Percentiles rank a stretch among this genome's conserved stretches.
These are phyloP conservation scores for Omphaloscelis lunosa DNA, from an alignment of 2,888 invertebrate genomes.

Conservation along the genomic window DNA sequence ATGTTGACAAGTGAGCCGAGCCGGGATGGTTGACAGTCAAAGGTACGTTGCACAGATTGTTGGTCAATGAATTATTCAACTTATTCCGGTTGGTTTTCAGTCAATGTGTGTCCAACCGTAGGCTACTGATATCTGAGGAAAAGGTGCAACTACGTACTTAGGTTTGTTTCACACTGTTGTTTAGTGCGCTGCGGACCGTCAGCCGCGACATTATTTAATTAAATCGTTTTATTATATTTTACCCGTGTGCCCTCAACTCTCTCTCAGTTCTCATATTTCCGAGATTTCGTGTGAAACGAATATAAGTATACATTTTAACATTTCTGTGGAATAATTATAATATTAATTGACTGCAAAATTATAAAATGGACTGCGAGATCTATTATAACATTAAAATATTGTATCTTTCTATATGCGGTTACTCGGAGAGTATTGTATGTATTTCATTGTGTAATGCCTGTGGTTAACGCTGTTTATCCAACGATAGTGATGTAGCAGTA, in stretches of 20 bases:
- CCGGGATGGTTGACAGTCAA: not conserved
- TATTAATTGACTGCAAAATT: constrained; percentile 48
- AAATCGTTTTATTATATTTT: not conserved
- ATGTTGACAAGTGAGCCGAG: not conserved
- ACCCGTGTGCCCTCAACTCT: constrained; percentile 35
- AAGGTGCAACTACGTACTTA: constrained; percentile 39
- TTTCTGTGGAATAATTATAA: constrained; percentile 55
- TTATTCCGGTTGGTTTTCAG: not conserved
- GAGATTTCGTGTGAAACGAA: constrained; percentile 55
- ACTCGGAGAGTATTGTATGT: constrained; percentile 53
- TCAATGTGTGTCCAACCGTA: constrained; percentile 10
- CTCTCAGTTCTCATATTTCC: constrained; percentile 23
- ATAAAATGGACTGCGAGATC: constrained; percentile 46
- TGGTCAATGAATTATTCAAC: not conserved
- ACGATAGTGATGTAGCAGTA: constrained; percentile 9
- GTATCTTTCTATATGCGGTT: constrained; percentile 37
- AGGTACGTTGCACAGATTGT: constrained; percentile 1
- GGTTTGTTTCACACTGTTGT: constrained; percentile 48
- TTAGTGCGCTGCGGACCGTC: constrained; percentile 6
- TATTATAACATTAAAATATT: constrained; percentile 47
- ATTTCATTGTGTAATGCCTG: constrained; percentile 36
- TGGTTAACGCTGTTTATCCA: constrained; percentile 22
- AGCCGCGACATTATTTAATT: not conserved
- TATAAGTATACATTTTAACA: constrained; percentile 54
- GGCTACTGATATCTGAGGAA: constrained; percentile 8